These are phyloP conservation scores for Bubo bubo DNA, from an alignment of 2,113 vertebrate genomes.

Conservation along the genomic window DNA sequence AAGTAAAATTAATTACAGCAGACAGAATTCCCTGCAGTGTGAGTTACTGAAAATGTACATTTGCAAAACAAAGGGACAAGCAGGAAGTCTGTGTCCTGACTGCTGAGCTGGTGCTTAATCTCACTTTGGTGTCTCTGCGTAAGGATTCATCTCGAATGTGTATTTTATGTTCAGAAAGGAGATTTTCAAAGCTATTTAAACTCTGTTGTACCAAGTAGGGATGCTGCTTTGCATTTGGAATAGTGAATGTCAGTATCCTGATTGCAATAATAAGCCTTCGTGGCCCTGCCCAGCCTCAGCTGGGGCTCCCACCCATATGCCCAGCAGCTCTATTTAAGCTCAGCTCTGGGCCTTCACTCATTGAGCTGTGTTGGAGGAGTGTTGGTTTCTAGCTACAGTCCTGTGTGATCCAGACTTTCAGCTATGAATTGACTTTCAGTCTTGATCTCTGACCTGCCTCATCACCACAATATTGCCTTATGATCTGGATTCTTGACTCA, in stretches of 20 bases:
- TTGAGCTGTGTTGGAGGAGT: neutral
- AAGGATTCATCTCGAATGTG: neutral
- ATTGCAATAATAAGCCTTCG: neutral
- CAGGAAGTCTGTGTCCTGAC: neutral
- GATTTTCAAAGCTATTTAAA: neutral
- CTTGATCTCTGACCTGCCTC: neutral
- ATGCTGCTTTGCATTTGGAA: neutral
- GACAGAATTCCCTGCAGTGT: neutral
- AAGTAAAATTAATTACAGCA: neutral
- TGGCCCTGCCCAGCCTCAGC: neutral
- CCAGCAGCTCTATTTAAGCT: neutral
- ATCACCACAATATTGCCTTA: accelerated
- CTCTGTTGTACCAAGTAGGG: neutral
- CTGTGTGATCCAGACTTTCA: neutral
- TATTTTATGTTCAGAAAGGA: neutral
- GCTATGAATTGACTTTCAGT: neutral
- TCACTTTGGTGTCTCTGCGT: neutral
- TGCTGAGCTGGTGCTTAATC: neutral
- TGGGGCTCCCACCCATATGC: neutral
- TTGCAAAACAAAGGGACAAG: neutral
- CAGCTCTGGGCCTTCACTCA: neutral
- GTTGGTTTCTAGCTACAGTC: neutral
- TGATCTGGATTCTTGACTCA: neutral
- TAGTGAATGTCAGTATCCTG: neutral
- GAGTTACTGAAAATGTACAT: neutral